Percentiles rank a stretch among this genome's conserved stretches.
Evolutionary conservation across 1,140 invertebrate species (phyloP).

Genomic region (Sipha flava): DNA sequence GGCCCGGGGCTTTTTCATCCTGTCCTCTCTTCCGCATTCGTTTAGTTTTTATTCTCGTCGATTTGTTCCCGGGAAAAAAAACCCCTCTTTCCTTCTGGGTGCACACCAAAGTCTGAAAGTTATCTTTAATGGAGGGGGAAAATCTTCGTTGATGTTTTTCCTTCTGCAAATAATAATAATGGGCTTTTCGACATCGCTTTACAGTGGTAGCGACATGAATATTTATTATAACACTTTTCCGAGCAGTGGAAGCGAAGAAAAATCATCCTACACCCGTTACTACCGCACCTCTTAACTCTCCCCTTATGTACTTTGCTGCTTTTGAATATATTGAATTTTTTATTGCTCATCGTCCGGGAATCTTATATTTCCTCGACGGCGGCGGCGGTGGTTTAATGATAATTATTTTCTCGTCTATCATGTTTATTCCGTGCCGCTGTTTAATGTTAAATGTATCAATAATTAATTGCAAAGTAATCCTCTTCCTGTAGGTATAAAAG

Average conservation of each 20-base stretch:
- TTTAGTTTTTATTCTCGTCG: constrained; percentile 30
- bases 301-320: neutral
- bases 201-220: constrained; percentile 27
- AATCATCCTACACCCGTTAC: neutral
- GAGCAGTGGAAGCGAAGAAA: neutral
- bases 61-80: neutral
- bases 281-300: neutral
- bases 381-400: neutral
- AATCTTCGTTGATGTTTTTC: constrained; percentile 29
- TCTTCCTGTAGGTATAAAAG: too few relatives aligned
- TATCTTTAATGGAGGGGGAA: constrained; percentile 1
- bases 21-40: neutral
- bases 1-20: neutral
- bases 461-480: too few relatives aligned
- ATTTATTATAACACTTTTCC: constrained; percentile 27
- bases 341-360: neutral
- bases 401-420: neutral
- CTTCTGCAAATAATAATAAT: constrained; percentile 30
- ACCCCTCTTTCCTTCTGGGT: neutral
- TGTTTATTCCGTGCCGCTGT: too few relatives aligned
- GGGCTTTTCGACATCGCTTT: constrained; percentile 20
- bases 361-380: neutral
- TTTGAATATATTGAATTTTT: constrained; percentile 16
- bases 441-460: too few relatives aligned
- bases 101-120: constrained; percentile 8